phyloP scores from a whole-genome alignment of 2,888 invertebrate species.

The Acleris cristana region DNA sequence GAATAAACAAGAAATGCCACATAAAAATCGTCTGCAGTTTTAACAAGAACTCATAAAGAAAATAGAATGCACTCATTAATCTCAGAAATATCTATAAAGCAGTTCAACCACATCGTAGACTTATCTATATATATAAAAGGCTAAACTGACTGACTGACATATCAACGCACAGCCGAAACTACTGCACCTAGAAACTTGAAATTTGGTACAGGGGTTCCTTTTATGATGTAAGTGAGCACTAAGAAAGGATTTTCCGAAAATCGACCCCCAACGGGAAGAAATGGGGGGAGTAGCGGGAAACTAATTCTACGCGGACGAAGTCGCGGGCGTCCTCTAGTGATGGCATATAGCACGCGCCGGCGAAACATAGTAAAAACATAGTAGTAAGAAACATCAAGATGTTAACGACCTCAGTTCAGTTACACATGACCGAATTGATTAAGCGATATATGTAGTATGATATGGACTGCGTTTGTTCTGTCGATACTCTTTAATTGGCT shows the following conservation, averaged over 20 bases:
- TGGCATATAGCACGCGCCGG: conserved; percentile 16
- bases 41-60: conserved; percentile 24
- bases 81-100: conserved; percentile 19
- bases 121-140: no score
- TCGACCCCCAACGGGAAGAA: no score
- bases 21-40: conserved; percentile 17
- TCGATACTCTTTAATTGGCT: conserved; percentile 75
- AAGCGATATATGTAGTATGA: conserved; percentile 64
- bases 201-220: no score
- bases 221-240: no score
- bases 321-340: no score
- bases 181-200: no score
- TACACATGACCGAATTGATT: conserved; percentile 74
- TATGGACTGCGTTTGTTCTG: conserved; percentile 61
- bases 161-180: no score
- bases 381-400: conserved; percentile 25
- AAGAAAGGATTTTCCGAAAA: no score
- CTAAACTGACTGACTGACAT: no score
- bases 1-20: conserved; percentile 14
- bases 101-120: conserved; percentile 23
- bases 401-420: conserved; percentile 64
- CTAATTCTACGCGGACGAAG: no score
- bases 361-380: conserved; percentile 32
- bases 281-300: no score
- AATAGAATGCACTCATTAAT: conserved; percentile 26